These are phyloP conservation scores for Idaea dimidiata DNA, from an alignment of 2,888 invertebrate genomes.

Conservation along the genomic window DNA sequence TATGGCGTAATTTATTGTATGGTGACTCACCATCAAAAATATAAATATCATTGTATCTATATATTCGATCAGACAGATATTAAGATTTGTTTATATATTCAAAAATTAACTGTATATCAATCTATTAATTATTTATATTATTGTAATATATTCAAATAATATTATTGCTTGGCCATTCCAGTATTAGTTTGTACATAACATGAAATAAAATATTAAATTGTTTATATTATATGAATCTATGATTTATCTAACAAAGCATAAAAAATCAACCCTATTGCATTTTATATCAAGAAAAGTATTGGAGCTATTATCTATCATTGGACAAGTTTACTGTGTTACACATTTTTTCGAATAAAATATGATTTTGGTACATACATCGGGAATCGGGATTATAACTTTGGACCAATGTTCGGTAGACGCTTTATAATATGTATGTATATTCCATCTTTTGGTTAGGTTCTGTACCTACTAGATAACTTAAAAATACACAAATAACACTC, in stretches of 20 bases:
- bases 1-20: conserved; percentile 64
- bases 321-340: background rate
- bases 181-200: background rate
- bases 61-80: background rate
- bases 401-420: background rate
- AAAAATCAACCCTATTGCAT: no score
- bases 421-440: background rate
- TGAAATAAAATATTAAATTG: background rate
- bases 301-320: no score
- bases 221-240: background rate
- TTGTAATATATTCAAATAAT: conserved; percentile 9
- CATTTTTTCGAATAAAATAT: background rate
- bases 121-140: conserved; percentile 14
- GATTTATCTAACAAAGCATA: background rate
- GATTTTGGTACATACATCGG: background rate
- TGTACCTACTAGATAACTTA: background rate
- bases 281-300: no score
- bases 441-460: background rate
- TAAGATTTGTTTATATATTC: background rate
- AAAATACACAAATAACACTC: conserved; percentile 39
- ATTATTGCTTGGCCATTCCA: background rate
- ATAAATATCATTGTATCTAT: conserved; percentile 40
- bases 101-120: conserved; percentile 5
- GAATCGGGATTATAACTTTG: background rate
- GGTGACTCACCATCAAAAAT: conserved; percentile 69